These are phyloP conservation scores for Stenichneumon culpator DNA, from an alignment of 2,888 invertebrate species.

Conservation along the genomic window DNA sequence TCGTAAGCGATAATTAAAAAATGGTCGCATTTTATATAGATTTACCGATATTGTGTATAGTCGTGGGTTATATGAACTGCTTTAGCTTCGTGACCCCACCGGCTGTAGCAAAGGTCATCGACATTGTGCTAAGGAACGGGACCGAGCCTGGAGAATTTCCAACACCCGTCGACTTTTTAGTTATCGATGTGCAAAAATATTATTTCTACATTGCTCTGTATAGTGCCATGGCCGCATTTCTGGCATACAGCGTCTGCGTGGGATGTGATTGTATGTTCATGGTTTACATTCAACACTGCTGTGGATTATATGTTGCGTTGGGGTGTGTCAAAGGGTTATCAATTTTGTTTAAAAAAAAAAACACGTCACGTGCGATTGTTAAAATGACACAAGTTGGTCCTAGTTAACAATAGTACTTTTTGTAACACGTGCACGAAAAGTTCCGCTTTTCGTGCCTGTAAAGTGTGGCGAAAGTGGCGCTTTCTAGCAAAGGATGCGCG, in stretches of 20 bases:
- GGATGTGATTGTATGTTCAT: not conserved
- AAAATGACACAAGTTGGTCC: not conserved
- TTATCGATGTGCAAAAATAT: conserved; percentile 50
- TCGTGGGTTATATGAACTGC: conserved; percentile 3
- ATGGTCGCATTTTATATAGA: not conserved
- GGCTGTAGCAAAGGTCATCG: conserved; percentile 44
- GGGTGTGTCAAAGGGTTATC: not conserved
- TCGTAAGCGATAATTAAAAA: not conserved
- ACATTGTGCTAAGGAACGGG: conserved; percentile 37
- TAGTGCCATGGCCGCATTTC: not conserved
- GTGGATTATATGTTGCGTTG: conserved; percentile 21
- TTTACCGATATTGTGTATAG: conserved; percentile 8
- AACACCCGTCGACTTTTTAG: conserved; percentile 42
- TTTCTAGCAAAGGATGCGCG: too few relatives aligned
- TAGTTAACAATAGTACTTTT: not conserved
- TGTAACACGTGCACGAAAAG: too few relatives aligned
- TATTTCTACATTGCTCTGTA: conserved; percentile 44
- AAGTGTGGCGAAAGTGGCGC: too few relatives aligned
- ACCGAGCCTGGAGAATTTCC: conserved; percentile 46
- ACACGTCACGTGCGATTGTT: not conserved
- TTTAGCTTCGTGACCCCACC: conserved; percentile 45
- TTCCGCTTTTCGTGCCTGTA: conserved; percentile 24
- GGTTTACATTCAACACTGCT: conserved; percentile 3
- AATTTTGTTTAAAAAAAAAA: not conserved
- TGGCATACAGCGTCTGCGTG: not conserved